Evolutionary conservation across 2,888 invertebrate genomes (phyloP).

Genomic region (Drosophila hamatofila): DNA sequence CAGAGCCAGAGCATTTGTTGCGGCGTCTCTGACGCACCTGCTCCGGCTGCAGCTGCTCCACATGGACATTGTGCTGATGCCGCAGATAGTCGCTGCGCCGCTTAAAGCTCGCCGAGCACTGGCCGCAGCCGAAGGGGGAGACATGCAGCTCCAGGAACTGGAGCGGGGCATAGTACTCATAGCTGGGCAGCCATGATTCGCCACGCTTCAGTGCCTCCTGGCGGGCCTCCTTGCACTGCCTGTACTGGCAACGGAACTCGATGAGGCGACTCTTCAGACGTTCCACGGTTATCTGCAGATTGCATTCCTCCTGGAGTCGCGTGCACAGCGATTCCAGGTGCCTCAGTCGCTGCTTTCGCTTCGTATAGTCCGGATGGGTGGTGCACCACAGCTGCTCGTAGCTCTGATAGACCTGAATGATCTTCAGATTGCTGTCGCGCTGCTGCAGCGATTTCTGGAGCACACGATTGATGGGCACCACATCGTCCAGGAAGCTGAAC

Average conservation of each 20-base stretch:
- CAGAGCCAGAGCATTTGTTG: slow-evolving; percentile 1
- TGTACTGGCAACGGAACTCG: slow-evolving; percentile 77
- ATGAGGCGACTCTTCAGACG: slow-evolving; percentile 75
- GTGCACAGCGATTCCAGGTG: slow-evolving; percentile 74
- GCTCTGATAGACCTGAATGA: slow-evolving; percentile 73
- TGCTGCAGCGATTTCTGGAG: slow-evolving; percentile 69
- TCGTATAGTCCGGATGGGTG: slow-evolving; percentile 74
- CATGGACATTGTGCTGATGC: slow-evolving; percentile 70
- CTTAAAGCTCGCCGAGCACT: slow-evolving; percentile 69
- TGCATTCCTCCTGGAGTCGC: slow-evolving; percentile 69
- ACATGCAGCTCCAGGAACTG: slow-evolving; percentile 78
- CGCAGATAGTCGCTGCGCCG: slow-evolving; percentile 68
- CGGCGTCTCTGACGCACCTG: slow-evolving; percentile 18
- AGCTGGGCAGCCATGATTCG: slow-evolving; percentile 62
- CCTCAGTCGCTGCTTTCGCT: slow-evolving; percentile 68
- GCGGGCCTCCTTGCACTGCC: slow-evolving; percentile 72
- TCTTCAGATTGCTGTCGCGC: slow-evolving; percentile 71
- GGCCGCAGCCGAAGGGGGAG: slow-evolving; percentile 72
- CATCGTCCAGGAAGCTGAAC: slow-evolving; percentile 75
- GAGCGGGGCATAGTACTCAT: slow-evolving; percentile 72
- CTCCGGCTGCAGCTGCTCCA: slow-evolving; percentile 26
- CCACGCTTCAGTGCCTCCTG: slow-evolving; percentile 51
- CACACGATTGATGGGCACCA: slow-evolving; percentile 62
- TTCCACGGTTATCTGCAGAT: slow-evolving; percentile 72
- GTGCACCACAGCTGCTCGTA: slow-evolving; percentile 80